Conservation (phyloP, 2,797 vertebrate species). For the Naso thynnoides region DNA sequence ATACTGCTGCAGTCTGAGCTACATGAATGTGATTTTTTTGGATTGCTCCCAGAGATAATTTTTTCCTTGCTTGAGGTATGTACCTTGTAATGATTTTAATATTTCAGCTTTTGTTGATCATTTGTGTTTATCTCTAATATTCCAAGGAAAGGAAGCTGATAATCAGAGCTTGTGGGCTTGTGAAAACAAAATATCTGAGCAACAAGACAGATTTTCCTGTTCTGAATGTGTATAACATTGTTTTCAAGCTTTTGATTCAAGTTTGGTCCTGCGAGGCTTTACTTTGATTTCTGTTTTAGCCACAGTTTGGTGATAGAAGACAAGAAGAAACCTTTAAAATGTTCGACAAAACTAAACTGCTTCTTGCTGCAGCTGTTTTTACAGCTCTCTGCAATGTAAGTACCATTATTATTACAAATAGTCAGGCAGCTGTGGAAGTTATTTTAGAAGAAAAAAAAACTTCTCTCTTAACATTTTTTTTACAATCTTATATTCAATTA, state of each 20-base stretch:
- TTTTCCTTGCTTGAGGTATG: constrained; percentile 44
- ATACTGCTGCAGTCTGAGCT: background rate
- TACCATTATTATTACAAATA: constrained; percentile 4
- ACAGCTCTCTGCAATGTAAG: constrained; percentile 56
- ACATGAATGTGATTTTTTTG: constrained; percentile 14
- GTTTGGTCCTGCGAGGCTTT: constrained; percentile 22
- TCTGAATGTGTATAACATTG: background rate
- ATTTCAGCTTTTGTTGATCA: constrained; percentile 1
- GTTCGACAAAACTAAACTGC: constrained; percentile 27
- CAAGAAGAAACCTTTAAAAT: constrained; percentile 47
- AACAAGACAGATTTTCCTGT: background rate
- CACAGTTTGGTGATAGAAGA: constrained; percentile 8
- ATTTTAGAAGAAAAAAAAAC: background rate
- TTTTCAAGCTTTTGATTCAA: constrained; percentile 18
- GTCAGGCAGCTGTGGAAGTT: background rate
- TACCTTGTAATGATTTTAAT: background rate
- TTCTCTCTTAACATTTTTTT: constrained; percentile 8
- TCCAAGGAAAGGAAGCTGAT: background rate
- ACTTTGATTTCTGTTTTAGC: constrained; percentile 5
- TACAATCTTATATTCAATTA: constrained; percentile 5
- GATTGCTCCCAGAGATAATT: background rate
- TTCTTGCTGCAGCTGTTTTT: constrained; percentile 40
- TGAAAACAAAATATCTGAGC: constrained; percentile 20
- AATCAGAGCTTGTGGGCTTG: background rate
- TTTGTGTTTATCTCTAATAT: background rate